These are phyloP conservation scores for Macrosoma leucophasiata DNA, from an alignment of 2,888 invertebrate species.

Conservation along the genomic window DNA sequence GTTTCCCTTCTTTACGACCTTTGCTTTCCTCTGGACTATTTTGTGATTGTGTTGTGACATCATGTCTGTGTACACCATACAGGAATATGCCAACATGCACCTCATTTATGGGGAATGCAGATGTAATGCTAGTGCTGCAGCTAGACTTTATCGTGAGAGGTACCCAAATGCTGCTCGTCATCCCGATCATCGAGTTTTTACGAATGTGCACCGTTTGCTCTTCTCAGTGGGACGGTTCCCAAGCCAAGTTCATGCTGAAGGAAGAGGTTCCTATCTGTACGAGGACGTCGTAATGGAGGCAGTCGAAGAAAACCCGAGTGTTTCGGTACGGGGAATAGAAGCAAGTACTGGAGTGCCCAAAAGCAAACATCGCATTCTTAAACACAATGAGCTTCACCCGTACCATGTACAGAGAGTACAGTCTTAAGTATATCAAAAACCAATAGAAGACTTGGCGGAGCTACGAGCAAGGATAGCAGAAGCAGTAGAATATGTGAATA, in stretches of 20 bases:
- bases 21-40: too few species aligned
- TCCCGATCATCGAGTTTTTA: slow-evolving; percentile 17
- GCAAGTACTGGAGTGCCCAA: slow-evolving; percentile 2
- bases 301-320: slow-evolving; percentile 9
- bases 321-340: slow-evolving; percentile 8
- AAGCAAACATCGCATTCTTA: slow-evolving; percentile 1
- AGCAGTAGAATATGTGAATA: too few species aligned
- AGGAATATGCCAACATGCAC: too few species aligned
- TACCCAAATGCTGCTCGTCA: slow-evolving; percentile 5
- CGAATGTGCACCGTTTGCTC: slow-evolving; percentile 15
- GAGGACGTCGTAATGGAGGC: slow-evolving; percentile 3
- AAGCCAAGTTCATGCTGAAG: slow-evolving; percentile 8
- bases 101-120: slow-evolving; percentile 1
- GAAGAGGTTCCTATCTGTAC: slow-evolving; percentile 1
- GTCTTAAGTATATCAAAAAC: slow-evolving; percentile 18
- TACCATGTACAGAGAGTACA: slow-evolving; percentile 16
- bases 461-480: too few species aligned
- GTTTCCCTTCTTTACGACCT: too few species aligned
- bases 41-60: too few species aligned
- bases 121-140: slow-evolving; percentile 1
- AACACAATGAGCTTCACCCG: slow-evolving; percentile 2
- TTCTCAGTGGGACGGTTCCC: slow-evolving; percentile 10
- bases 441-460: too few species aligned
- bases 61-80: too few species aligned
- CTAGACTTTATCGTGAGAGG: slow-evolving; percentile 1